Evolutionary conservation across 2,113 vertebrate species (phyloP).

Genomic region (Neogobius melanostomus): DNA sequence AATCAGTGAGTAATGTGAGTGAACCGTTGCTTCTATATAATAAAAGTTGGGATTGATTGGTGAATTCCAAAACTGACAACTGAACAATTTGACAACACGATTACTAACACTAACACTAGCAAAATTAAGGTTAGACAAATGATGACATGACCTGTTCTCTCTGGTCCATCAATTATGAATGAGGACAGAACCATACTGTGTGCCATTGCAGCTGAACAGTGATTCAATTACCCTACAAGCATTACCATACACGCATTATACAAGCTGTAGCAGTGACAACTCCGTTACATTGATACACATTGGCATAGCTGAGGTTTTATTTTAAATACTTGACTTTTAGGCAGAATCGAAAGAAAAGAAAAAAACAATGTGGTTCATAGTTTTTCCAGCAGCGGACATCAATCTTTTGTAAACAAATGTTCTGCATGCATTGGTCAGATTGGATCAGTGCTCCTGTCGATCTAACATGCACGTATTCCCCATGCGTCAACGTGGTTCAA

Average conservation of each 20-base stretch:
- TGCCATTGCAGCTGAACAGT: conserved; percentile 32
- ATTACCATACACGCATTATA: too few relatives aligned
- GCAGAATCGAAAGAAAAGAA: too few relatives aligned
- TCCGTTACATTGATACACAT: too few relatives aligned
- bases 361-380: too few relatives aligned
- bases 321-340: too few relatives aligned
- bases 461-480: background rate
- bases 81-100: background rate
- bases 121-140: background rate
- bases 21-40: too few relatives aligned
- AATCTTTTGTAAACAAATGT: too few relatives aligned
- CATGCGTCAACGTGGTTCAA: background rate
- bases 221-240: conserved; percentile 70
- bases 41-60: too few relatives aligned
- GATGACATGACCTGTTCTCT: background rate
- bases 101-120: background rate
- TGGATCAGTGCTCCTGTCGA: background rate
- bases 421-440: background rate
- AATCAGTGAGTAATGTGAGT: too few relatives aligned
- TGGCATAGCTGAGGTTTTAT: too few relatives aligned
- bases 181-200: conserved; percentile 65
- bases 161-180: conserved; percentile 62
- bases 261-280: background rate
- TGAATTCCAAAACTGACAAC: too few relatives aligned
- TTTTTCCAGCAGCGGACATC: too few relatives aligned